Conservation (phyloP, 1,140 invertebrate genomes). For the Ephestia elutella region DNA sequence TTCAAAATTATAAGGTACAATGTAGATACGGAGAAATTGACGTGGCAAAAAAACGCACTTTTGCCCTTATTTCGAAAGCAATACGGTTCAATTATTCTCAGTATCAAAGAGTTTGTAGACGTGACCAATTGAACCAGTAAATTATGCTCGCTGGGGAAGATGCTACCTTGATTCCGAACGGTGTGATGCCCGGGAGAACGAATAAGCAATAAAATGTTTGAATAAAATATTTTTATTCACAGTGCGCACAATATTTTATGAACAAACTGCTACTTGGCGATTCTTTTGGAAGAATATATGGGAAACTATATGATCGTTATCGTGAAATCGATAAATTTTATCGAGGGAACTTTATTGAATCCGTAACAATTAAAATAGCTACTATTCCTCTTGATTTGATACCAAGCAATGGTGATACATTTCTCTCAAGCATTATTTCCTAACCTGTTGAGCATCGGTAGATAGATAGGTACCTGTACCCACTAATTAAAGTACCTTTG, state of each 20-base stretch:
- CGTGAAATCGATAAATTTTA: background rate
- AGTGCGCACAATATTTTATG: background rate
- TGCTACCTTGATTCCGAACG: slow-evolving; percentile 19
- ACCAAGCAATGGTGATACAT: too few species aligned
- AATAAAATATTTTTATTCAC: background rate
- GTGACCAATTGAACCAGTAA: slow-evolving; percentile 23
- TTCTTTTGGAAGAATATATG: background rate
- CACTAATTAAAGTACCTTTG: too few species aligned
- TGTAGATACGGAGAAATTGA: too few species aligned
- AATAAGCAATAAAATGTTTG: slow-evolving; percentile 5
- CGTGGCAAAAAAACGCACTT: too few species aligned
- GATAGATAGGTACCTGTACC: too few species aligned
- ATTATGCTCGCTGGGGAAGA: slow-evolving; percentile 28
- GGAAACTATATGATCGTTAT: background rate
- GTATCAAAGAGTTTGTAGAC: too few species aligned
- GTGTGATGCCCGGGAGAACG: background rate
- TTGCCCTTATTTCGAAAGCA: too few species aligned
- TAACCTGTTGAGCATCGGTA: too few species aligned
- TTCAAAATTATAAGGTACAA: background rate
- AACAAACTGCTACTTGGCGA: background rate
- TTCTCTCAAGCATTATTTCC: too few species aligned
- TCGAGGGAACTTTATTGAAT: too few species aligned
- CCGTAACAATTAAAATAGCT: background rate
- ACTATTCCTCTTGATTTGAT: too few species aligned
- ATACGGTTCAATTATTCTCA: too few species aligned